A percentile compares a stretch with the other conserved stretches of the same genome.
phyloP scores from a whole-genome alignment of 23 tunicate species.

The Styela clava region DNA sequence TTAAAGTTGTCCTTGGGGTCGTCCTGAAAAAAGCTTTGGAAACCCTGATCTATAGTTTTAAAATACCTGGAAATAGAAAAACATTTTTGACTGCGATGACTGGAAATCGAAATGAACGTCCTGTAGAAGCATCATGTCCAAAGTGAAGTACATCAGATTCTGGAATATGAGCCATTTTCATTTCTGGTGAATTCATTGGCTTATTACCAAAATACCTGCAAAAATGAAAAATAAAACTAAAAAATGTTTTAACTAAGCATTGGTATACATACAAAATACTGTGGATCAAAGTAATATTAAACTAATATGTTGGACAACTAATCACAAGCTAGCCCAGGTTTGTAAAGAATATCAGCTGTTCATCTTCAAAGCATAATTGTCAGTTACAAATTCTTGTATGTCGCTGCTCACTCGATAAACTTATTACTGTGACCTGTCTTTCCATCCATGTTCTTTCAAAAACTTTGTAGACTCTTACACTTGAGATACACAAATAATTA shows the following conservation, averaged over 20 bases:
- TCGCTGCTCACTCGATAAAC: no score
- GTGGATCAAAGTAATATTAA: neutral
- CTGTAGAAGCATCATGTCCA: conserved; percentile 61
- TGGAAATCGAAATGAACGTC: conserved; percentile 68
- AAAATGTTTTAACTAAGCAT: neutral
- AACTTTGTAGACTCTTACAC: no score
- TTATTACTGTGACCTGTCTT: no score
- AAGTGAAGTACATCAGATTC: conserved; percentile 56
- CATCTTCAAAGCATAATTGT: no score
- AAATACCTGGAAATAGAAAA: conserved; percentile 88
- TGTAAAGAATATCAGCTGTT: no score
- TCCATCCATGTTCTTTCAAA: no score
- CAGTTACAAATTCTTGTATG: no score
- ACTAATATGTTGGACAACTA: neutral
- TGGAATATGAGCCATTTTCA: conserved; percentile 90
- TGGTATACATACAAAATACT: neutral
- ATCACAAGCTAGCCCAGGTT: no score
- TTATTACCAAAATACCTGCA: conserved; percentile 72
- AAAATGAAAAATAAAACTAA: neutral
- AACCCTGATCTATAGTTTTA: no score
- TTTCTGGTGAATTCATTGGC: conserved; percentile 67
- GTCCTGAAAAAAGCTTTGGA: no score
- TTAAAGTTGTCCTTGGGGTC: no score
- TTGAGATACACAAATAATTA: no score
- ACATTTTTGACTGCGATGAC: conserved; percentile 73